Base-by-base conservation (phyloP, 2,113 vertebrate species). In the Pao palembangensis region DNA sequence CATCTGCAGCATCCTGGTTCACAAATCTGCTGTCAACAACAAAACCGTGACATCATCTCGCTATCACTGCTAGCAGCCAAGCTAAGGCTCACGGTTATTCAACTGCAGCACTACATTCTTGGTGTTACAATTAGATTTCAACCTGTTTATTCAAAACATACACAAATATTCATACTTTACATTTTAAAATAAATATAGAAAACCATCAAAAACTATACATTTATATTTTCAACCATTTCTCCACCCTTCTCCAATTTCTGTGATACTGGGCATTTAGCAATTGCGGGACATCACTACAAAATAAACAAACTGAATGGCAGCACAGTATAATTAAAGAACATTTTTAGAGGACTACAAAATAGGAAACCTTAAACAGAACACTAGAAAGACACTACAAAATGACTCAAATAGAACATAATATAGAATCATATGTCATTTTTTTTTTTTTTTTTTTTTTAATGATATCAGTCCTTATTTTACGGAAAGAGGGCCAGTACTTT, bases 1-100 rank as follows among this genome's bases (percentile, higher is more conserved):
- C 90, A 8, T 87, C 91, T 5, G 88, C 91, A 44, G 76, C 86
- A 19, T 82, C 78, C 49, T 92, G 91, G 91, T 88, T 92, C 64
- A 85, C 83, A 49, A 91, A 85, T 60, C 67, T 92, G 46, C 72
- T 92, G 42, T 87, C 86, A n/a, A 85, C 90, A 5, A 64, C 88
- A 43, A 92, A 90, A 84, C 87, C 85, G 13, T 92, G 75, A 90
- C 48, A 44, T 80, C 51, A 57, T 75, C 55, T 75, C 63, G 52
- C 19, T 43, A 31, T 55, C 43, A 44, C 49, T 38, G 13, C 54
- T 51, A 50, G 61, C 55, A 67, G 58, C 20, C 66, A 58, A 60
- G 44, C 64, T 42, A 19, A 38, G 23, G 66, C 31, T 48, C 13
- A 20, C 8, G 3, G 28, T 15, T 15, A 17, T 31, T 57, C 3